A percentile compares a stretch with the other conserved stretches of the same genome.
Conservation (phyloP, 2,888 invertebrate genomes). For the Keiferia lycopersicella region DNA sequence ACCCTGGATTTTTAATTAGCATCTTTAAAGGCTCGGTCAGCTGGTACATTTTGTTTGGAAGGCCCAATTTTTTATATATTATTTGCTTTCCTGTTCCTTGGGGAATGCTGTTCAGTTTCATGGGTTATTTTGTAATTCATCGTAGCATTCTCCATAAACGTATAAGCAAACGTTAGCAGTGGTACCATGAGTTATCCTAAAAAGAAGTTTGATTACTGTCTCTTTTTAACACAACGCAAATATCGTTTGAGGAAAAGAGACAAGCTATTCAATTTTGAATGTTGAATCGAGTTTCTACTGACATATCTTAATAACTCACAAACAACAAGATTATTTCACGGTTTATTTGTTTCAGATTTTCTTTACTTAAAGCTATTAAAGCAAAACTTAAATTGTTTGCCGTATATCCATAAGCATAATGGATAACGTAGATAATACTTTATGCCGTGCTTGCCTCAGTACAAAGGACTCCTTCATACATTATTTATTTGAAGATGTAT, state of each 20-base stretch:
- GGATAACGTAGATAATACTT: constrained; percentile 37
- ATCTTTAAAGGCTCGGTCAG: too few relatives aligned
- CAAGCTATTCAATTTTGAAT: not conserved
- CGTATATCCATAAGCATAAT: not conserved
- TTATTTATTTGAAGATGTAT: constrained; percentile 58
- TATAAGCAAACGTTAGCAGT: not conserved
- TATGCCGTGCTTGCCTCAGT: constrained; percentile 69
- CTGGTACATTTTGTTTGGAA: too few relatives aligned
- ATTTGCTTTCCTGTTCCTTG: too few relatives aligned
- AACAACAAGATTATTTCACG: not conserved
- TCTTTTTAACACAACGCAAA: not conserved
- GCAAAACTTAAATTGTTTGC: not conserved
- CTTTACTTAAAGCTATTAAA: not conserved
- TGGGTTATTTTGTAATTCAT: too few relatives aligned
- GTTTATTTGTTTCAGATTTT: constrained; percentile 4
- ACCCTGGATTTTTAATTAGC: too few relatives aligned
- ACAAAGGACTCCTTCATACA: constrained; percentile 56
- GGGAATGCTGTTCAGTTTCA: too few relatives aligned
- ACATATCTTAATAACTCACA: not conserved
- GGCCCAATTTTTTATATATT: too few relatives aligned
- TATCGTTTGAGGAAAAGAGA: not conserved
- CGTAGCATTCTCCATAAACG: not conserved
- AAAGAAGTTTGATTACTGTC: not conserved
- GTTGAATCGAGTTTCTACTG: not conserved
- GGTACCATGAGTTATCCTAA: not conserved